These are phyloP conservation scores for Lymantria dispar DNA, from an alignment of 2,888 invertebrate species.

Conservation along the genomic window DNA sequence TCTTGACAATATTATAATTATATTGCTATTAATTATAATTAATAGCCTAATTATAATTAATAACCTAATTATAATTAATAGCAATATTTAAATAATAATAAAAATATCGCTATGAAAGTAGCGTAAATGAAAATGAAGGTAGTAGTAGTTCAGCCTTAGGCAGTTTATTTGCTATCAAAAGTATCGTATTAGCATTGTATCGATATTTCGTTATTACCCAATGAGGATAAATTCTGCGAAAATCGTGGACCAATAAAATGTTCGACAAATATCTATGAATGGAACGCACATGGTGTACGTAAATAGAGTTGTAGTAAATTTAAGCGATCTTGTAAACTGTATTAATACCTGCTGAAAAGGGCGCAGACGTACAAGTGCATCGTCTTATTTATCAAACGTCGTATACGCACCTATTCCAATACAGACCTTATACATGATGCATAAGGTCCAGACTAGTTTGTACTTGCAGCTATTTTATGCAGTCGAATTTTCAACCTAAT, in stretches of 20 bases:
- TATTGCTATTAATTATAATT: no score
- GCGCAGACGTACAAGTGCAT: conserved; percentile 4
- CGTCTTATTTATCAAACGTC: conserved; percentile 16
- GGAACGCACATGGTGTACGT: conserved; percentile 12
- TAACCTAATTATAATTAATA: no score
- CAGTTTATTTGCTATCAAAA: no score
- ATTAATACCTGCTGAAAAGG: conserved; percentile 3
- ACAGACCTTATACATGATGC: conserved; percentile 4
- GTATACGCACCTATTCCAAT: conserved; percentile 1
- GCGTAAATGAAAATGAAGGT: no score
- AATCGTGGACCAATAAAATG: not conserved
- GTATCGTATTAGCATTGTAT: no score
- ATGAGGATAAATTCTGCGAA: no score
- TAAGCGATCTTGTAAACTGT: conserved; percentile 11
- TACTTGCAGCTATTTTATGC: conserved; percentile 4
- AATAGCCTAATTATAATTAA: no score
- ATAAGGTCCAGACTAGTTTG: conserved; percentile 25
- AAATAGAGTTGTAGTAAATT: conserved; percentile 14
- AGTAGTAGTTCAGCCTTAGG: no score
- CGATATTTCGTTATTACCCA: no score
- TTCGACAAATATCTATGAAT: conserved; percentile 15
- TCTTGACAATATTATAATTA: no score
- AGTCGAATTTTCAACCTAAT: conserved; percentile 21
- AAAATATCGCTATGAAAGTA: no score
- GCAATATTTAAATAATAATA: no score